Base-by-base conservation (phyloP, 2,113 vertebrate genomes). In the Gobius niger region DNA sequence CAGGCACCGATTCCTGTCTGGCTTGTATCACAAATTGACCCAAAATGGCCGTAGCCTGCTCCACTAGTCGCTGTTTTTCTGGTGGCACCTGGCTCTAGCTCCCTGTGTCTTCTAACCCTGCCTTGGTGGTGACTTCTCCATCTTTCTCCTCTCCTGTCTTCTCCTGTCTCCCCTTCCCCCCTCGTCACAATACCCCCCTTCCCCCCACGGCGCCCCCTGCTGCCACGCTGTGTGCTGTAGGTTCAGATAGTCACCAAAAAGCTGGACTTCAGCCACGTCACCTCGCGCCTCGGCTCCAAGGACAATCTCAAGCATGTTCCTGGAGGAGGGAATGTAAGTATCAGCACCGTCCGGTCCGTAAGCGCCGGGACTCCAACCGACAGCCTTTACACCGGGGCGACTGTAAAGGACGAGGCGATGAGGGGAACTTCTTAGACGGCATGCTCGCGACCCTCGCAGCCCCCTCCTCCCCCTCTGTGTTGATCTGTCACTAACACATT, bases 301-400 rank as follows among this genome's bases (percentile, higher is more conserved):
- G 98, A 98, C 93, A 99, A 99, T 95, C 96, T 99, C 92, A 99
- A 99, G 95, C 97, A 99, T 94, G 94, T 98, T 92, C 96, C 98
- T 93, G 97, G 98, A 93, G 97, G 98, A 93, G 98, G 98, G 93
- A 98, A 98, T 93, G 97, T 99, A 96, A 98, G 97, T 98, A 34
- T 4, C 24, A 34, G 24, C 24, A 98, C 92, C 61, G 87, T 34
- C 75, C 46, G 73, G 78, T 50, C 74, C 12, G 50, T 14, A 16
- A 52, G 56, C 69, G 70, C 73, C 60, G 57, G 50, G 1, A 44
- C 40, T 2, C 44, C 67, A 46, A 54, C 52, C 52, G 11, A 6
- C 18, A 24, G 24, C 13, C 47, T 12, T 50, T 13, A 12, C 12
- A 5, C 5, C 14, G 47, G 15, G 47, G 14, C 15, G 14, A 50